Base-by-base conservation (phyloP, 1,140 invertebrate species). In the Geopemphigus sp. region DNA sequence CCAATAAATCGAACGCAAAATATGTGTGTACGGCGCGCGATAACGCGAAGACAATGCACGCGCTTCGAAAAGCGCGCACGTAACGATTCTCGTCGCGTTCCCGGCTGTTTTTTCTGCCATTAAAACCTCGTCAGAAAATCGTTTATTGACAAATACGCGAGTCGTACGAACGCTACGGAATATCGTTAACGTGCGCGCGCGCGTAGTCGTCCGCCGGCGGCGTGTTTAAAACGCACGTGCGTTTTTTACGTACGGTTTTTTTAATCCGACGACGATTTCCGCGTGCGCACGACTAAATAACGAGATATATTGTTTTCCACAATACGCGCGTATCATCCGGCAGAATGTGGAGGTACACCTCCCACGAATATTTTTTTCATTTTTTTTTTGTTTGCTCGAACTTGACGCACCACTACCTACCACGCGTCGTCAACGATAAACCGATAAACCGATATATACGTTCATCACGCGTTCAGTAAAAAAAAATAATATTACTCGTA, bases 281-380 rank as follows among this genome's bases (percentile, higher is more conserved):
- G 17, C 61, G 54, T 66, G 64, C 39, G 39, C 45, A 22, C 66
- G 64, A 50, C 64, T 3, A 17, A 8, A 32, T 64, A n/a, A 64
- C 22, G 22, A n/a, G n/a, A 66, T 66, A 66, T 45, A 45, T 66
- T 45, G 14, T 45, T 45, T 29, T 39, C 10, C n/a, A 22, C 26
- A 61, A 24, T 39, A 64, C 29, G 61, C 2, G 19, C 29, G 6
- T 56, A 10, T 61, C 32, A 8, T 39, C 32, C 32, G 32, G 32
- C 32, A n/a, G n/a, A n/a, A n/a, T n/a, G n/a, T n/a, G 24, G 61
- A 63, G 10, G n/a, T 50, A 47, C 66, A 26, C 45, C 66, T 70
- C 66, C 45, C 66, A 72, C 50, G 68, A 53, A 72, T 72, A 29
- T 54, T 72, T 53, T 5, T 54, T 72, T 53, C 8, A 53, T 24